These are phyloP conservation scores for Panthera tigris DNA, from an alignment of 2,113 vertebrate genomes.

Conservation along the genomic window DNA sequence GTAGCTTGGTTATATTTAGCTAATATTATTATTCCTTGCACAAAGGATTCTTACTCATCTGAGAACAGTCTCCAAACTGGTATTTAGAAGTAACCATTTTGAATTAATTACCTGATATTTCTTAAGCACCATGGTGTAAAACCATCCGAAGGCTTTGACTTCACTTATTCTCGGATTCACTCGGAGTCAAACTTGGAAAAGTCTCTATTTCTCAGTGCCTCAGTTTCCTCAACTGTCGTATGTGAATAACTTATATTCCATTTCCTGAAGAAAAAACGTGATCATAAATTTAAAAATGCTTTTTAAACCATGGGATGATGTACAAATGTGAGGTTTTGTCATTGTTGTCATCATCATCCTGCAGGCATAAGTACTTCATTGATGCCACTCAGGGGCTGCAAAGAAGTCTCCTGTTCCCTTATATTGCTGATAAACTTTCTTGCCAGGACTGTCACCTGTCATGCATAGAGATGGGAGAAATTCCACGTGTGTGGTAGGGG, in stretches of 20 bases:
- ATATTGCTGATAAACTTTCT: not conserved
- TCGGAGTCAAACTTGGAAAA: not conserved
- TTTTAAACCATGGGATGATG: not conserved
- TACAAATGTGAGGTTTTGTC: not conserved
- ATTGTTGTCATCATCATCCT: not conserved
- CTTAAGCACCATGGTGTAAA: not conserved
- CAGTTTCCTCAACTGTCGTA: not conserved
- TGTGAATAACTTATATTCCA: not conserved
- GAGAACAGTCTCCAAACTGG: not conserved
- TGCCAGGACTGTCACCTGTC: not conserved
- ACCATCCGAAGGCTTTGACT: not conserved
- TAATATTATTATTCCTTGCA: slow-evolving; percentile 15
- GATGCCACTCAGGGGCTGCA: not conserved
- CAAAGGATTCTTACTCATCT: not conserved
- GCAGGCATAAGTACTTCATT: not conserved
- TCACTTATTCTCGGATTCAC: not conserved
- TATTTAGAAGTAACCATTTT: not conserved
- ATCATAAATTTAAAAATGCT: not conserved
- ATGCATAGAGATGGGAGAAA: not conserved
- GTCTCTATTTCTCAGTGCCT: not conserved
- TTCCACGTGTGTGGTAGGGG: not conserved
- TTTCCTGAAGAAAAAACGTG: not conserved
- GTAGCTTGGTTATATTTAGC: not conserved
- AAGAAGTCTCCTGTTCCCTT: not conserved
- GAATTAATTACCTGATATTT: not conserved